Conservation (phyloP, 2,113 vertebrate genomes). For the Coreoperca whiteheadi region DNA sequence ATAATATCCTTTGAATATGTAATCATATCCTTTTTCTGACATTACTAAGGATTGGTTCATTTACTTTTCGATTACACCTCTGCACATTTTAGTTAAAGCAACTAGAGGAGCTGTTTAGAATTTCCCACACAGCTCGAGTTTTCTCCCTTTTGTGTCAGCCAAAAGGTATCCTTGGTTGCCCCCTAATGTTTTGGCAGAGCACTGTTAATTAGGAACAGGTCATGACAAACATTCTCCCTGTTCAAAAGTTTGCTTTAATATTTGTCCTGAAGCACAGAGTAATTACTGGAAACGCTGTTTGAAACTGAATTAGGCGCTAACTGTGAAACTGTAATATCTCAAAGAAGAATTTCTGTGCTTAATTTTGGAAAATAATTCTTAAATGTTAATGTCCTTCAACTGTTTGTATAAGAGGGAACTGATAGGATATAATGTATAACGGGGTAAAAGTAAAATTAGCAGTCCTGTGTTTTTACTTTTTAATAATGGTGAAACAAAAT, state of each 20-base stretch:
- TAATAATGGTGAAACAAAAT: too few relatives aligned
- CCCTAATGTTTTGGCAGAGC: conserved; percentile 29
- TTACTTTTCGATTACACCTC: conserved; percentile 47
- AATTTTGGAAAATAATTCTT: neutral
- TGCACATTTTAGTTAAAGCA: conserved; percentile 43
- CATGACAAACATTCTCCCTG: conserved; percentile 24
- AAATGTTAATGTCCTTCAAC: neutral
- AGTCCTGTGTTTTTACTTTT: neutral
- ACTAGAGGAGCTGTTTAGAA: conserved; percentile 23
- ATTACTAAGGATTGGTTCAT: conserved; percentile 36
- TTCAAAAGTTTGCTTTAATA: conserved; percentile 40
- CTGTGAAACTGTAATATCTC: conserved; percentile 8
- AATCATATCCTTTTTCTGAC: conserved; percentile 40
- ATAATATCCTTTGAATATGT: conserved; percentile 43
- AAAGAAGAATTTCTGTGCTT: conserved; percentile 7
- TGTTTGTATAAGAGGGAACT: neutral
- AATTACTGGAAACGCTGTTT: conserved; percentile 24
- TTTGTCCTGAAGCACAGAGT: conserved; percentile 23
- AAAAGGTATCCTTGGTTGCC: conserved; percentile 19
- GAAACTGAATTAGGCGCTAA: conserved; percentile 36
- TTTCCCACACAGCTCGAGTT: neutral
- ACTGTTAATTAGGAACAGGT: conserved; percentile 40
- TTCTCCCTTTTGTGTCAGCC: conserved; percentile 5
- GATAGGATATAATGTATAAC: neutral
- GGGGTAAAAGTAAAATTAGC: neutral